Conservation (phyloP, 2,113 vertebrate species). For the Asarcornis scutulata region DNA sequence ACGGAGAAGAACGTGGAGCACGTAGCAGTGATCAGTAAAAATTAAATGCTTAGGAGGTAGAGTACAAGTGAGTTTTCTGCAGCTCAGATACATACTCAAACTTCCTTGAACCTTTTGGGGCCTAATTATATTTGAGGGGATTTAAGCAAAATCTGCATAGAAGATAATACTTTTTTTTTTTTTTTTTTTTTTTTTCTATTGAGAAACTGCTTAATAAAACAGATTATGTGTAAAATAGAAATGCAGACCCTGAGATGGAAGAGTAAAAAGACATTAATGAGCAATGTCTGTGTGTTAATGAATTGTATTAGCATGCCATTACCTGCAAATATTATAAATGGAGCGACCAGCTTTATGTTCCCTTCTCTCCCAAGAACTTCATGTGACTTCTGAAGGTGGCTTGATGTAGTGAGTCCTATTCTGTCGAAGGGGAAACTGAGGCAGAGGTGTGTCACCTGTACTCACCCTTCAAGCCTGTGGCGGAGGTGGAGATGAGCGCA, state of each 20-base stretch:
- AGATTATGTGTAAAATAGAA: constrained; percentile 58
- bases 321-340: constrained; percentile 48
- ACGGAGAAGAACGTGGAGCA: neutral
- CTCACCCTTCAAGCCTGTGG: neutral
- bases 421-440: neutral
- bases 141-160: constrained; percentile 23
- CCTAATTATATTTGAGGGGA: constrained; percentile 34
- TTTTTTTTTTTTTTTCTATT: constrained; percentile 2
- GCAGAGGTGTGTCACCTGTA: neutral
- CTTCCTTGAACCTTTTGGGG: constrained; percentile 42
- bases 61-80: neutral
- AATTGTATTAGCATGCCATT: constrained; percentile 58
- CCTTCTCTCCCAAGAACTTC: neutral
- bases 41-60: neutral
- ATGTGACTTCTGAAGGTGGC: neutral
- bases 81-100: neutral
- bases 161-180: constrained; percentile 41
- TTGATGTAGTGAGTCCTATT: neutral
- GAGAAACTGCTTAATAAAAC: constrained; percentile 54
- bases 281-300: constrained; percentile 53
- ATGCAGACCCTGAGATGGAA: neutral
- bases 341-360: neutral
- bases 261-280: constrained; percentile 64
- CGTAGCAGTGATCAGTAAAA: neutral
- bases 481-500: neutral